phyloP scores from a whole-genome alignment of 2,113 vertebrate genomes.

The Todiramphus chloris region DNA sequence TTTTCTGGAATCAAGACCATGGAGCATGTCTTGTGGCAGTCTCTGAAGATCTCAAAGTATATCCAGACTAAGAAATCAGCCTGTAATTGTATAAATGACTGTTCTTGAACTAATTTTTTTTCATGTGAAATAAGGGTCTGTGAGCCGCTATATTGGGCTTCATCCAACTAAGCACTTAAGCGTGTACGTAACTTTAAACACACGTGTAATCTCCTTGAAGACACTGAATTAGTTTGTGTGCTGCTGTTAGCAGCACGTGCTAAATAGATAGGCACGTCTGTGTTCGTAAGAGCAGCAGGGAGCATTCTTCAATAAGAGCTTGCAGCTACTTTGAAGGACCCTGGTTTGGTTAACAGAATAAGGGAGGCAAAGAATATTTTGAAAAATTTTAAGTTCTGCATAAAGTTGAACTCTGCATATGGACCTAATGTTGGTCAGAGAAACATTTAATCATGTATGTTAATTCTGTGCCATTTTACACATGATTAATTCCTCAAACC shows the following conservation, averaged over 20 bases:
- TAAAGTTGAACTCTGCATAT: neutral
- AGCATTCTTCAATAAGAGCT: neutral
- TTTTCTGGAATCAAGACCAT: neutral
- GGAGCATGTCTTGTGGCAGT: neutral
- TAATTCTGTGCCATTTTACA: neutral
- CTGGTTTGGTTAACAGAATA: neutral
- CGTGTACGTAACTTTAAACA: neutral
- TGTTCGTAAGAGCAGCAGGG: neutral
- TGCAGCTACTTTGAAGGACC: neutral
- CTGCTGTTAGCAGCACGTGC: neutral
- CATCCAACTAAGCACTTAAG: neutral
- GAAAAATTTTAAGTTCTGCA: neutral
- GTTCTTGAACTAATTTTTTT: neutral
- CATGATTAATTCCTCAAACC: accelerated
- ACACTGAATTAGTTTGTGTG: neutral
- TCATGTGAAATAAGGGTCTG: neutral
- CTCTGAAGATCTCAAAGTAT: neutral
- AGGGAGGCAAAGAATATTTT: neutral
- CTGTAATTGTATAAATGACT: neutral
- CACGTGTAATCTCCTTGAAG: neutral
- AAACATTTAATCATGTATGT: neutral
- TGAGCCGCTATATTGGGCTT: neutral
- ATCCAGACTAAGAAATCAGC: neutral
- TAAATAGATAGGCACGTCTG: neutral
- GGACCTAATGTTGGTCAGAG: neutral